These are phyloP conservation scores for Ypsolopha sequella DNA, from an alignment of 2,888 invertebrate species.

Conservation along the genomic window DNA sequence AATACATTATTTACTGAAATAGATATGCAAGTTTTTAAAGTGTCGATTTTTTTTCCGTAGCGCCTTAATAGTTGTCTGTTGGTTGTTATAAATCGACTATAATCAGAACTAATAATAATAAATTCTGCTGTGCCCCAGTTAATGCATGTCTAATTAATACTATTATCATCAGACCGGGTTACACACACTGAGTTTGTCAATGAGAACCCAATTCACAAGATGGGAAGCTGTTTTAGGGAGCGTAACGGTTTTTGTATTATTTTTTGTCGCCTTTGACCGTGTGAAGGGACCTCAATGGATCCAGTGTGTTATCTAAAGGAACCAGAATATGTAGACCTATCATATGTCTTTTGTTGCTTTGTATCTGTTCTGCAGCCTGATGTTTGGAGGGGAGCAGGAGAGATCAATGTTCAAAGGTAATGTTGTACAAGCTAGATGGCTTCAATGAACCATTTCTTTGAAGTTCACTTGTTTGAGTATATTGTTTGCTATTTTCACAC, in stretches of 20 bases:
- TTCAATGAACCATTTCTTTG: conserved; percentile 59
- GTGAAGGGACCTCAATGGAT: conserved; percentile 65
- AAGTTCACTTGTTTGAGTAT: conserved; percentile 35
- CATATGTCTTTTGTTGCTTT: conserved; percentile 3
- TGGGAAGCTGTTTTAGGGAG: conserved; percentile 63
- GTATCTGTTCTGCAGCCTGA: conserved; percentile 1
- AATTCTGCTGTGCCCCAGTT: neutral
- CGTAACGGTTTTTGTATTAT: conserved; percentile 69
- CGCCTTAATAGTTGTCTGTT: too few species aligned
- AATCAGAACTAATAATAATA: neutral
- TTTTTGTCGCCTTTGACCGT: conserved; percentile 66
- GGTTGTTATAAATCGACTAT: neutral
- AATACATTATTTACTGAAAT: too few species aligned
- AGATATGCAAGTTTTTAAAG: too few species aligned
- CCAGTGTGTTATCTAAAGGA: conserved; percentile 36
- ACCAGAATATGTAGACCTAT: conserved; percentile 28
- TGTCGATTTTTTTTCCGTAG: too few species aligned
- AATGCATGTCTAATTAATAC: neutral
- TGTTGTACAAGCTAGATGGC: conserved; percentile 25
- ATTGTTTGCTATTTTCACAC: conserved; percentile 55
- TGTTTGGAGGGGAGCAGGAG: conserved; percentile 18
- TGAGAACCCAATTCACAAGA: conserved; percentile 52
- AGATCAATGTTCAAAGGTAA: conserved; percentile 24
- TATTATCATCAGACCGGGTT: neutral
- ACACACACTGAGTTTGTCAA: conserved; percentile 35